A percentile compares a stretch with the other conserved stretches of the same genome.
Conservation (phyloP, 2,113 vertebrate species). For the Hydrolagus affinis region DNA sequence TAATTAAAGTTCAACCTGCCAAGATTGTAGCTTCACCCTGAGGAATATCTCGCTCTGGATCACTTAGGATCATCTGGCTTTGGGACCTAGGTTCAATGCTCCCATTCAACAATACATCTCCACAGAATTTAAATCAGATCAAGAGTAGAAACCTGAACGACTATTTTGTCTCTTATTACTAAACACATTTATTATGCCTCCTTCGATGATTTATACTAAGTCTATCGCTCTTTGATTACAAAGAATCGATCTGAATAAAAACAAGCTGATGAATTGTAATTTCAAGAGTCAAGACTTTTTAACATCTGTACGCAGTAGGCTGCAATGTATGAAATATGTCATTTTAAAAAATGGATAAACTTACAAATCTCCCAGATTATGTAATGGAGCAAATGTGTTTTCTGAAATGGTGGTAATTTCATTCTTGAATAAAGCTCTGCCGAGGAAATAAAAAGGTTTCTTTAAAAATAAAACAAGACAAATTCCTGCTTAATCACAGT, state of each 20-base stretch:
- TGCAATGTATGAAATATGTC: not conserved
- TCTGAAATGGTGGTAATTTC: constrained; percentile 58
- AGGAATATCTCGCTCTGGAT: too few species aligned
- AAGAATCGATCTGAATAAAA: not conserved
- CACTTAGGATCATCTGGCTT: too few species aligned
- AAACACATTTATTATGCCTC: too few species aligned
- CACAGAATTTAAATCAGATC: too few species aligned
- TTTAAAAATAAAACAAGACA: constrained; percentile 9
- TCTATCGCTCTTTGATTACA: too few species aligned
- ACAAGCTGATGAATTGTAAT: not conserved
- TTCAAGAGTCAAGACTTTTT: not conserved
- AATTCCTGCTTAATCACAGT: constrained; percentile 20
- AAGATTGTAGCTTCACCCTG: too few species aligned
- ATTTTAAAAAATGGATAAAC: constrained; percentile 33
- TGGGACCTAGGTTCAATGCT: too few species aligned
- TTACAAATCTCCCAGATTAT: constrained; percentile 60
- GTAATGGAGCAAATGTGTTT: constrained; percentile 65
- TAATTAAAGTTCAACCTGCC: too few species aligned
- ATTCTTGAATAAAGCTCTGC: constrained; percentile 61
- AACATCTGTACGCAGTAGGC: not conserved
- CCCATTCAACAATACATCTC: too few species aligned
- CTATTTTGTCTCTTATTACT: too few species aligned
- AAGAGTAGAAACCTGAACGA: too few species aligned
- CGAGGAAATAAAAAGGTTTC: constrained; percentile 34
- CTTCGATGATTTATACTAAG: too few species aligned